Conservation (phyloP, 2,113 vertebrate species). For the Mastomys coucha region DNA sequence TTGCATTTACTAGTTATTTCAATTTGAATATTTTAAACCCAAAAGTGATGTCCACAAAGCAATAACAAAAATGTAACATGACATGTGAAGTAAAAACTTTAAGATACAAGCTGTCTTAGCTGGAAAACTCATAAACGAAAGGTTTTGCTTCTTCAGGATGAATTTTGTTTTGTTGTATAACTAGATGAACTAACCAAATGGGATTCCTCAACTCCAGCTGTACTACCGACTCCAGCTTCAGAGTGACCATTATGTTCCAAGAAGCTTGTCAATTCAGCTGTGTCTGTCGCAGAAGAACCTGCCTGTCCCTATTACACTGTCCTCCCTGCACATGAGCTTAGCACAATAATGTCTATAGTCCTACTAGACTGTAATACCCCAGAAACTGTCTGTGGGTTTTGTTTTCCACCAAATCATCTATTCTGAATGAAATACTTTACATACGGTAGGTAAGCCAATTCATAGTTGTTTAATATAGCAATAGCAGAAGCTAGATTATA, state of each 20-base stretch:
- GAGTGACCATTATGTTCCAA: background rate
- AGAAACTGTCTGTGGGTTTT: slow-evolving; percentile 22
- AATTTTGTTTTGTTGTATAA: background rate
- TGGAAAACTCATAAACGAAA: slow-evolving; percentile 15
- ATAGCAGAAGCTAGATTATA: background rate
- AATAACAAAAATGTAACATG: background rate
- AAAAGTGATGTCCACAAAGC: background rate
- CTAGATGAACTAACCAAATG: background rate
- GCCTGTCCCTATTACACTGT: background rate
- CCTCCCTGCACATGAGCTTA: background rate
- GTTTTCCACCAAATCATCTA: background rate
- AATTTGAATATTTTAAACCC: slow-evolving; percentile 47
- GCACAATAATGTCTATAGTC: background rate
- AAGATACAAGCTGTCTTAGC: background rate
- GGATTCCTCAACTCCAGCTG: background rate
- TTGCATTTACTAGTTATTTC: slow-evolving; percentile 30
- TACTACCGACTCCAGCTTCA: background rate
- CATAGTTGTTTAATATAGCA: background rate
- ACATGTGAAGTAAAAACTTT: background rate
- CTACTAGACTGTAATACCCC: background rate
- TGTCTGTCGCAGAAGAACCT: background rate
- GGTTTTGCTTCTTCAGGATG: background rate
- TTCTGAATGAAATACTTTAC: background rate
- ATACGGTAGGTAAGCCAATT: background rate
- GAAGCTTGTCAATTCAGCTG: background rate